These are phyloP conservation scores for Venusia cambrica DNA, from an alignment of 2,888 invertebrate genomes.

Conservation along the genomic window DNA sequence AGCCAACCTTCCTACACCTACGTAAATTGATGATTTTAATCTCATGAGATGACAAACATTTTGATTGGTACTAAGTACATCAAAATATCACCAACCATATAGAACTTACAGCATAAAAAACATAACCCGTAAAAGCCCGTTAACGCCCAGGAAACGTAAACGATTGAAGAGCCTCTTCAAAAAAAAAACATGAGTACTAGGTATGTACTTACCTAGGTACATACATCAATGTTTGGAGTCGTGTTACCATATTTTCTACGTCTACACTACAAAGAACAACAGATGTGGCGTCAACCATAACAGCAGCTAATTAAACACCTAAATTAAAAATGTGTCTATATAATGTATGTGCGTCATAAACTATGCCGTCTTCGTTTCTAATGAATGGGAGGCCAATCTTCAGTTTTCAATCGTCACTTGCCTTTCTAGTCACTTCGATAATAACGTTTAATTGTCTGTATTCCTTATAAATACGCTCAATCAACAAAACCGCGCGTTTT, in stretches of 20 bases:
- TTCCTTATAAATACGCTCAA: slow-evolving; percentile 26
- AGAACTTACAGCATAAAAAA: too few relatives aligned
- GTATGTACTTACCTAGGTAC: not conserved
- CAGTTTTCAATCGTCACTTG: slow-evolving; percentile 20
- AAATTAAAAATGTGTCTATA: slow-evolving; percentile 30
- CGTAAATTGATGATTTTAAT: too few relatives aligned
- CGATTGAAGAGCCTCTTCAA: too few relatives aligned
- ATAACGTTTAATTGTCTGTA: slow-evolving; percentile 24
- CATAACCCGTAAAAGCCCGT: too few relatives aligned
- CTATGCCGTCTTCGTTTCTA: slow-evolving; percentile 31
- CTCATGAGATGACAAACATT: too few relatives aligned
- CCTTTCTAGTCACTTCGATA: slow-evolving; percentile 25
- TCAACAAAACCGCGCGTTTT: slow-evolving; percentile 22
- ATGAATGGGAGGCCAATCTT: slow-evolving; percentile 35
- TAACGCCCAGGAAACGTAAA: too few relatives aligned
- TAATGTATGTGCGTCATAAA: slow-evolving; percentile 42
- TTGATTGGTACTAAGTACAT: too few relatives aligned
- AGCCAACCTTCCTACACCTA: too few relatives aligned
- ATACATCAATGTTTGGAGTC: too few relatives aligned
- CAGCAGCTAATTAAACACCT: slow-evolving; percentile 53
- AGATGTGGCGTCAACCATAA: slow-evolving; percentile 29
- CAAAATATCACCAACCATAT: too few relatives aligned
- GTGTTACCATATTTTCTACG: slow-evolving; percentile 18
- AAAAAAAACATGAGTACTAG: too few relatives aligned
- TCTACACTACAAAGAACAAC: slow-evolving; percentile 25